Base-by-base conservation (phyloP, 2,113 vertebrate genomes). In the Polypterus senegalus region DNA sequence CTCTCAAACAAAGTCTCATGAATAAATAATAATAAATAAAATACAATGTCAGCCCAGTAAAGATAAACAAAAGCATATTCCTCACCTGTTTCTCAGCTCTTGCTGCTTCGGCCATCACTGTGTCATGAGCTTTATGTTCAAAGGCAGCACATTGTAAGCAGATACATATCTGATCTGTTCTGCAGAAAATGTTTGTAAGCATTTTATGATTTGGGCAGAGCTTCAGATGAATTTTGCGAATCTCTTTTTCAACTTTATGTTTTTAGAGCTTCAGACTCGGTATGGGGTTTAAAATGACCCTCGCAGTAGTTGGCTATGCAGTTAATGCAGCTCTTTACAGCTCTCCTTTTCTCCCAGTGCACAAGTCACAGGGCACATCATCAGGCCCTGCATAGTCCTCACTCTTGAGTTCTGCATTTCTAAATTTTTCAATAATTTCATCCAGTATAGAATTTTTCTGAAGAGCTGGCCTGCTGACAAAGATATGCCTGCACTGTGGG, bases 221-320 rank as follows among this genome's bases (percentile, higher is more conserved):
- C 7, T 51, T 61, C 4, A 47, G 44, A 9, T 45, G 5, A 7
- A 65, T 5, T 3, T 60, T 51, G 6, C 3, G n/a, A n/a, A n/a
- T 11, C 3, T 47, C 58, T 4, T 58, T 58, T 8, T 61, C 58
- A 46, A 57, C 46, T 61, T 45, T 65, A 59, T 4, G 47, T 49
- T 46, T 49, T 56, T 49, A 65, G 58, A 3, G 58, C 49, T 4
- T 45, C 11, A 48, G 5, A 47, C 3, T 44, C 7, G 3, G 47
- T 46, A 46, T 65, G 64, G 3, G 64, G 64, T 46, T 9, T 8
- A 4, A 65, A n/a, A 59, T 65, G 64, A 44, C 2, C 27, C n/a
- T 54, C 49, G 10, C 58, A 65, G 53, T 65, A 65, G 3, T 58
- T 61, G 44, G 52, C 58, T 59, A 61, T 47, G 5, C 64, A 65